Conservation (phyloP, 2,113 vertebrate genomes). For the Mugil cephalus region DNA sequence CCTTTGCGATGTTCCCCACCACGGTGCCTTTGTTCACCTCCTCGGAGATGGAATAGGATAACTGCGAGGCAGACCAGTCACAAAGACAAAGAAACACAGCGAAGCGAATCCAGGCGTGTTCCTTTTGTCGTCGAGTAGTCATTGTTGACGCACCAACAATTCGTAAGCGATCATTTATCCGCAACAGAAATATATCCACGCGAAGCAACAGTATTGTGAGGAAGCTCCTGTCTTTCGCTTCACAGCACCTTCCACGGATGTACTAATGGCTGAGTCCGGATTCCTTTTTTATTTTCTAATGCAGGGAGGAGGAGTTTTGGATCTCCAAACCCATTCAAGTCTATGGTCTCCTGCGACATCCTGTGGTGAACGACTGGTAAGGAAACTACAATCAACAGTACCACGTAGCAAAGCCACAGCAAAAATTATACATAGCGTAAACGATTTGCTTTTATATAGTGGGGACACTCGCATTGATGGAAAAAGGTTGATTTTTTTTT, state of each 20-base stretch:
- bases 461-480: no score
- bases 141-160: not conserved
- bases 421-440: no score
- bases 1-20: conserved; percentile 77
- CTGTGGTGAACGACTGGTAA: not conserved
- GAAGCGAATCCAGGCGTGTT: not conserved
- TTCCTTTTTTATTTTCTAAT: not conserved
- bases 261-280: not conserved
- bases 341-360: not conserved
- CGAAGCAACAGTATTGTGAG: no score
- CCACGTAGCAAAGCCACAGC: no score
- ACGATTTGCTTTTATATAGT: no score
- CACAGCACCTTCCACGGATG: not conserved
- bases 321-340: not conserved
- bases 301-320: conserved; percentile 12
- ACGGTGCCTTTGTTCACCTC: not conserved
- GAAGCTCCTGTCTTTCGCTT: not conserved
- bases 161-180: not conserved
- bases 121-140: not conserved
- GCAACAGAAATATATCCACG: not conserved
- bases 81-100: not conserved
- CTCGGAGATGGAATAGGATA: not conserved
- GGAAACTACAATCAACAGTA: no score
- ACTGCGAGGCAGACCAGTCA: not conserved
- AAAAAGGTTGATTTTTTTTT: no score